Evolutionary conservation across 2,113 vertebrate genomes (phyloP).

Genomic region (Gavialis gangeticus): DNA sequence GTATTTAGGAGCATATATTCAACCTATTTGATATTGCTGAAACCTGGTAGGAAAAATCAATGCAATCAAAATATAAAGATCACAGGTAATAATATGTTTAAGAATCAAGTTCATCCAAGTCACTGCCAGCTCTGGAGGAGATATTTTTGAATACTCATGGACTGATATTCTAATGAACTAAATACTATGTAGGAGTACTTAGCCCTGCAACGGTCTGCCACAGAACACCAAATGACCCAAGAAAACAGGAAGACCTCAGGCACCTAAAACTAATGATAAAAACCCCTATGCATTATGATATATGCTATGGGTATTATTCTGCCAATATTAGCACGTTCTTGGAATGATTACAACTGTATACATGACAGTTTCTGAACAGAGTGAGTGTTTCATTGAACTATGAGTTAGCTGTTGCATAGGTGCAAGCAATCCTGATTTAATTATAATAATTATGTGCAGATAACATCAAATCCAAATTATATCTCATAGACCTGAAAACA

Average conservation of each 20-base stretch:
- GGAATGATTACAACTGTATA: background rate
- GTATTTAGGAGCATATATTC: background rate
- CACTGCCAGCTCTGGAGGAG: background rate
- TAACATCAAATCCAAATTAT: constrained; percentile 40
- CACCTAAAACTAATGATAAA: too few species aligned
- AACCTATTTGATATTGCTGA: background rate
- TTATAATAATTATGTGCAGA: constrained; percentile 37
- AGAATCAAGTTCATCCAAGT: background rate
- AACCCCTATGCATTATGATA: too few species aligned
- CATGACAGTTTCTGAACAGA: constrained; percentile 23
- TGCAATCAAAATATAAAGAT: too few species aligned
- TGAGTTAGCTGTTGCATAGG: background rate
- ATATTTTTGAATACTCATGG: background rate
- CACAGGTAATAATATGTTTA: background rate
- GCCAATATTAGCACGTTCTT: background rate
- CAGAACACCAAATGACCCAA: too few species aligned
- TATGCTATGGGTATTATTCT: too few species aligned
- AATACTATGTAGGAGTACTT: too few species aligned
- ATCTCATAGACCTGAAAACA: constrained; percentile 44
- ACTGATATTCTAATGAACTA: background rate
- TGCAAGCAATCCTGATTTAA: constrained; percentile 21
- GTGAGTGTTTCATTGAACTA: constrained; percentile 40
- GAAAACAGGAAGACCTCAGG: too few species aligned
- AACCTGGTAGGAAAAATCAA: background rate
- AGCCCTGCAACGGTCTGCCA: too few species aligned